Conservation (phyloP, 2,113 vertebrate genomes). For the Hystrix brachyura region DNA sequence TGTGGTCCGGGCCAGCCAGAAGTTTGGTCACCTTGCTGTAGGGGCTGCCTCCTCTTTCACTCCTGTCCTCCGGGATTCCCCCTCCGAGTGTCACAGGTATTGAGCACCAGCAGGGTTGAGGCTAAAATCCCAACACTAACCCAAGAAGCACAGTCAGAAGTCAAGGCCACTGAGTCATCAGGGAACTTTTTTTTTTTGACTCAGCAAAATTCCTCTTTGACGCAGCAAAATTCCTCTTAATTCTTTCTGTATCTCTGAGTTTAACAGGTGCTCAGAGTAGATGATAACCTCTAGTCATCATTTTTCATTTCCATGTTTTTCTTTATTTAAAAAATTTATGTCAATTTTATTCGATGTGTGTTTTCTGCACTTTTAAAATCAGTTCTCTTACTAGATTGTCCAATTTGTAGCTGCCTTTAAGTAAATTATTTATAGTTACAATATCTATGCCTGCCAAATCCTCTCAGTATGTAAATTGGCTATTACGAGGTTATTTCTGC, state of each 20-base stretch:
- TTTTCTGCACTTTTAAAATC: conserved; percentile 34
- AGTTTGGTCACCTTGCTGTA: background rate
- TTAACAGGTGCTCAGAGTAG: conserved; percentile 18
- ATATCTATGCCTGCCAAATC: conserved; percentile 12
- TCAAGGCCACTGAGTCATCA: too few relatives aligned
- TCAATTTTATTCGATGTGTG: conserved; percentile 28
- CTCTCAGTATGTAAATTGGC: background rate
- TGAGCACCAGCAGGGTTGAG: background rate
- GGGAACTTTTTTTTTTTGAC: too few relatives aligned
- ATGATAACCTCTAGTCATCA: background rate
- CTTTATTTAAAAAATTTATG: background rate
- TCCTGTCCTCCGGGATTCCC: background rate
- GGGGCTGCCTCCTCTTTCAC: background rate
- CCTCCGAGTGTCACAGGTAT: background rate
- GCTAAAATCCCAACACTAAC: background rate
- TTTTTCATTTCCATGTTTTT: background rate
- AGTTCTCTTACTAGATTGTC: conserved; percentile 9
- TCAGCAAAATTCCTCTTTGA: too few relatives aligned
- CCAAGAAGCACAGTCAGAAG: background rate
- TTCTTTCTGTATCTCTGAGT: background rate
- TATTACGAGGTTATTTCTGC: background rate
- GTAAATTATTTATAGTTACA: conserved; percentile 47
- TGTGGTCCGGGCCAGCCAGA: background rate
- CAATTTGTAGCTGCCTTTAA: background rate
- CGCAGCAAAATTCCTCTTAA: conserved; percentile 26